Base-by-base conservation (phyloP, 2,797 vertebrate genomes). In the Arctocebus calabarensis region DNA sequence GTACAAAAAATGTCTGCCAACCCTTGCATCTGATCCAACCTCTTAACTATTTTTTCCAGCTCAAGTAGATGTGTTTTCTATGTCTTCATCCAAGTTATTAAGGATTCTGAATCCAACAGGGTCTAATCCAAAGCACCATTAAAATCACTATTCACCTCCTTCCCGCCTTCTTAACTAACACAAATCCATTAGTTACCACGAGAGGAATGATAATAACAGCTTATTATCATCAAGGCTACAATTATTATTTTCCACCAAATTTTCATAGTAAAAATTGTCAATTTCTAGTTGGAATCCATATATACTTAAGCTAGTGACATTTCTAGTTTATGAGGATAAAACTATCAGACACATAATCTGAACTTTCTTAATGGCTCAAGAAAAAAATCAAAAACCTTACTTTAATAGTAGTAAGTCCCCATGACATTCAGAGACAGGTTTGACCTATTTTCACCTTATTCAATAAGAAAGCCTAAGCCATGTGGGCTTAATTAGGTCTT, bases 281-380 rank as follows among this genome's bases (percentile, higher is more conserved):
- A 74, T 71, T 95, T 83, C 45, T 90, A 43, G 29, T 40, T 90
- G 59, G 91, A 66, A 68, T 88, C 11, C 17, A 74, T 25, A 81
- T 70, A 87, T 34, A 77, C 11, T 66, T 79, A 61, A 77, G 19
- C 7, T 57, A 71, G 48, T 40, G 71, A 1, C n/a, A 73, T 4
- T 79, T 57, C 14, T 4, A 85, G 1, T 13, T 74, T 75, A 73
- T 20, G n/a, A 87, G 34, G 32, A 16, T 40, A 89, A 74, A 89
- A 9, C n/a, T 83, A 88, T 14, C 68, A 70, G 75, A 83, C 7
- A 74, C 3, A 20, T 40, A 40, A 91, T 66, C 27, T 29, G 61
- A 90, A 82, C 52, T 84, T 87, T 62, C 45, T 75, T 91, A 91
- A 82, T 79, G 57, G 59, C 12, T 84, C 68, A 85, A 43, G 22